These are phyloP conservation scores for Alethe castanea DNA, from an alignment of 2,113 vertebrate genomes.

Conservation along the genomic window DNA sequence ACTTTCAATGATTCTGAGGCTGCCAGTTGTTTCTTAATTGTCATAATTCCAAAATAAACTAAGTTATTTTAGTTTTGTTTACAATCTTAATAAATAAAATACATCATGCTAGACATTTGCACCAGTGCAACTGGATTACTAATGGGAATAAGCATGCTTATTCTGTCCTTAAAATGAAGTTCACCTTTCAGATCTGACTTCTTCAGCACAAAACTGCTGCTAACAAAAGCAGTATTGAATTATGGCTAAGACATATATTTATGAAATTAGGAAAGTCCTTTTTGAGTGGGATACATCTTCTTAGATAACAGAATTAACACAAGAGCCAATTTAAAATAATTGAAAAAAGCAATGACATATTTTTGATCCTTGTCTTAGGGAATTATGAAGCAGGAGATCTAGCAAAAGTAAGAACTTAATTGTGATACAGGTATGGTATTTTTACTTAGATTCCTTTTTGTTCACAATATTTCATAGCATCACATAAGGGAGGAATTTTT, in stretches of 20 bases:
- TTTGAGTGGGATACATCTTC: not conserved
- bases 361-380: not conserved
- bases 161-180: not conserved
- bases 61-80: not conserved
- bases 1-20: not conserved
- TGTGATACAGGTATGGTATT: not conserved
- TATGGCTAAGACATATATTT: not conserved
- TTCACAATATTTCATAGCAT: not conserved
- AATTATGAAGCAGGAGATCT: not conserved
- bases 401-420: not conserved
- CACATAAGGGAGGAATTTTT: not conserved
- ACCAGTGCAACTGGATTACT: not conserved
- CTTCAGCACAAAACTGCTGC: not conserved
- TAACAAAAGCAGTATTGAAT: not conserved
- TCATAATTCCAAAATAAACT: not conserved
- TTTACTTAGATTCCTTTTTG: not conserved
- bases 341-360: not conserved
- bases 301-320: not conserved
- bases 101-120: not conserved
- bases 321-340: not conserved
- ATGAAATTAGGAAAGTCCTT: not conserved
- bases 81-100: not conserved
- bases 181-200: slow-evolving; percentile 5
- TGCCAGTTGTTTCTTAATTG: not conserved
- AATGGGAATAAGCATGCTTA: not conserved